A percentile compares a stretch with the other conserved stretches of the same genome.
These are phyloP conservation scores for Scomberomorus guttatus DNA, from an alignment of 2,797 vertebrate species.

Conservation along the genomic window DNA sequence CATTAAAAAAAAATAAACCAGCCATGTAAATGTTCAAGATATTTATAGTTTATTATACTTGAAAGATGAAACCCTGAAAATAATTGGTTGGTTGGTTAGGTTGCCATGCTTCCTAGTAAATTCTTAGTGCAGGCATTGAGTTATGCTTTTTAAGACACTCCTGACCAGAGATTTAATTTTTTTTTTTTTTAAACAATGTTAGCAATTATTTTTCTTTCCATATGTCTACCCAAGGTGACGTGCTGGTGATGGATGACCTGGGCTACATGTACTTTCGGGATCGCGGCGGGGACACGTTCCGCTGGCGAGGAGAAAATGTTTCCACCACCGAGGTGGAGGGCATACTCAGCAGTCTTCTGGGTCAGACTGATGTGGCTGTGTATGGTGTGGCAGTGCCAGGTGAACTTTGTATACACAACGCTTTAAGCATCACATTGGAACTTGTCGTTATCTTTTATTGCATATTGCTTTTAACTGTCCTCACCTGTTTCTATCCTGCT, in stretches of 20 bases:
- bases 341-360: slow-evolving; percentile 88
- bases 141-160: background rate
- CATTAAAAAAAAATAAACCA: background rate
- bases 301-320: slow-evolving; percentile 95
- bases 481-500: background rate
- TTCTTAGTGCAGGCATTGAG: background rate
- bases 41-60: background rate
- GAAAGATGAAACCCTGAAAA: background rate
- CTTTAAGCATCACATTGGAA: background rate
- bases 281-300: slow-evolving; percentile 93
- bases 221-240: slow-evolving; percentile 84
- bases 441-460: background rate
- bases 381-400: slow-evolving; percentile 91
- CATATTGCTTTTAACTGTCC: slow-evolving; percentile 1
- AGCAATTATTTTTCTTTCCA: background rate
- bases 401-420: slow-evolving; percentile 46
- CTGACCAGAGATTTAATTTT: background rate
- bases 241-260: slow-evolving; percentile 94
- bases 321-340: slow-evolving; percentile 94
- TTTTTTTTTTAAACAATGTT: background rate
- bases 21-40: background rate
- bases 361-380: slow-evolving; percentile 91
- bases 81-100: background rate
- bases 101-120: background rate
- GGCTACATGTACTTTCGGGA: slow-evolving; percentile 96